phyloP scores from a whole-genome alignment of 2,113 vertebrate species.

The Paralichthys olivaceus region DNA sequence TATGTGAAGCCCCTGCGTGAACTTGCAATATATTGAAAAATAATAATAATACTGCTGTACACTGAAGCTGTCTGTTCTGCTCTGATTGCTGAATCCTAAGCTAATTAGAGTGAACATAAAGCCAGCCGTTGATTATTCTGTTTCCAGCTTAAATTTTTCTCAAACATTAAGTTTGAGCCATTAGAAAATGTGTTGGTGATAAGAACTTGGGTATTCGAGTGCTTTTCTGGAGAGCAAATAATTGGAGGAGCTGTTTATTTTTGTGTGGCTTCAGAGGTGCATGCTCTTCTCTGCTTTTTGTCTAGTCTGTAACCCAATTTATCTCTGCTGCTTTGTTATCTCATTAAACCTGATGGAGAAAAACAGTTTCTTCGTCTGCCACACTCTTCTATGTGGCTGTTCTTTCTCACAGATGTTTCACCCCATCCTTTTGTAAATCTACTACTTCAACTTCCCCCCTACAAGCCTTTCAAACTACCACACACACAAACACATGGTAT shows the following conservation, averaged over 20 bases:
- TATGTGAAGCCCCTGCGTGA: background rate
- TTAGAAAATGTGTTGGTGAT: conserved; percentile 31
- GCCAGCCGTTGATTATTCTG: conserved; percentile 11
- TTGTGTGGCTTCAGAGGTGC: conserved; percentile 48
- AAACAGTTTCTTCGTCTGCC: conserved; percentile 45
- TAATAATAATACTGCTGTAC: background rate
- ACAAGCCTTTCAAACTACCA: conserved; percentile 16
- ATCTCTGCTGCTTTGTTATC: conserved; percentile 63
- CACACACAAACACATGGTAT: background rate
- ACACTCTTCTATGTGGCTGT: conserved; percentile 41
- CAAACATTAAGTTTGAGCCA: conserved; percentile 30
- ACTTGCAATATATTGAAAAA: background rate
- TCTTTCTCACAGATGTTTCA: conserved; percentile 33
- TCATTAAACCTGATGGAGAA: conserved; percentile 63
- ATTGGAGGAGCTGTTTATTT: conserved; percentile 57
- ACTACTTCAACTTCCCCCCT: conserved; percentile 16
- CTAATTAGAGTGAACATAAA: conserved; percentile 8
- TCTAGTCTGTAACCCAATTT: conserved; percentile 56
- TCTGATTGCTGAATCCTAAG: conserved; percentile 16
- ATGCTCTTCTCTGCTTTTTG: conserved; percentile 48
- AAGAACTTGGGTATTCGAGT: conserved; percentile 18
- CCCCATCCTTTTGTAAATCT: background rate
- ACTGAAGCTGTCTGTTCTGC: background rate
- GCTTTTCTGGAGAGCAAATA: conserved; percentile 48
- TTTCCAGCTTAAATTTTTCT: conserved; percentile 31